Evolutionary conservation across 2,888 invertebrate species (phyloP).

Genomic region (Orthosia gracilis): DNA sequence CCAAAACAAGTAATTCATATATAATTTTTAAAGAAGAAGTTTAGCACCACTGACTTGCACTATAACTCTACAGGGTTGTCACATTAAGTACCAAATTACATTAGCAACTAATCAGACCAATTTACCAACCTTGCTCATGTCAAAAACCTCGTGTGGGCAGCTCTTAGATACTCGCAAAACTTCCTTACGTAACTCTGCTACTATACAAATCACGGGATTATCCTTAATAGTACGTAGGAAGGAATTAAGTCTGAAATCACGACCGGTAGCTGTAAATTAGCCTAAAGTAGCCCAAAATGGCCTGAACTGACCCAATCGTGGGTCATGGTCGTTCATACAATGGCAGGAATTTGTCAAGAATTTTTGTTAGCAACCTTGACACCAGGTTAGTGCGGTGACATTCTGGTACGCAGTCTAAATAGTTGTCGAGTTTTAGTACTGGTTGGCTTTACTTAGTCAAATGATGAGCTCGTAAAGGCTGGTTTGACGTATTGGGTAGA

Average conservation of each 20-base stretch:
- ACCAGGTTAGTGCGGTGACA: conserved; percentile 22
- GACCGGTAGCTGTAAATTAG: conserved; percentile 34
- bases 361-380: conserved; percentile 58
- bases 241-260: conserved; percentile 49
- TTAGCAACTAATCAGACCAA: conserved; percentile 12
- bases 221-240: conserved; percentile 51
- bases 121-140: conserved; percentile 15
- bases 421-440: conserved; percentile 20
- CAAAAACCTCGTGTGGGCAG: conserved; percentile 49
- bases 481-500: conserved; percentile 20
- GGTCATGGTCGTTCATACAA: conserved; percentile 58
- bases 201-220: conserved; percentile 21
- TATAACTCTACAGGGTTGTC: conserved; percentile 6
- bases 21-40: background rate
- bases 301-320: conserved; percentile 36
- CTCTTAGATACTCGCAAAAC: conserved; percentile 44
- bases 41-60: background rate
- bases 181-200: conserved; percentile 33
- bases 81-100: background rate
- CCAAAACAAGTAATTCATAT: background rate
- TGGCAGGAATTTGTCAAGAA: conserved; percentile 47
- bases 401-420: conserved; percentile 40
- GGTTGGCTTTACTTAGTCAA: conserved; percentile 35
- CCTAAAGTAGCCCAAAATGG: background rate
- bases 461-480: conserved; percentile 19